Conservation (phyloP, 2,888 invertebrate genomes). For the Phengaris alcon region DNA sequence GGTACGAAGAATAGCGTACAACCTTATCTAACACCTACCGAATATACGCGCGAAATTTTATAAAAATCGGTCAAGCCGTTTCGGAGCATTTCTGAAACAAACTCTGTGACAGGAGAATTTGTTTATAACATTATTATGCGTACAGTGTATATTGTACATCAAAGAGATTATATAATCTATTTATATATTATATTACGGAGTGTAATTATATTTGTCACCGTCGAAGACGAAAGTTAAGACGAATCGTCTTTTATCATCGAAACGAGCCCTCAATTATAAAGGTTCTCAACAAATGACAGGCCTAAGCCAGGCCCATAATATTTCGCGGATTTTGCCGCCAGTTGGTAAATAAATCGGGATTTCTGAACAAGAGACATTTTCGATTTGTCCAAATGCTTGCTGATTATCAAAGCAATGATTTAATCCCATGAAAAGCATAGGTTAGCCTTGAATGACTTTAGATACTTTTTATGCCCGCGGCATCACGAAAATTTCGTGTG, state of each 20-base stretch:
- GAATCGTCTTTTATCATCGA: neutral
- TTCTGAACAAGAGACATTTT: neutral
- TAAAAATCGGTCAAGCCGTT: no score
- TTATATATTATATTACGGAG: neutral
- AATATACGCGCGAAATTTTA: no score
- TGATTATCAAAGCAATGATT: neutral
- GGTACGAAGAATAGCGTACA: no score
- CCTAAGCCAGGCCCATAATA: constrained; percentile 4
- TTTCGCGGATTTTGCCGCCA: neutral
- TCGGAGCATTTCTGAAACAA: no score
- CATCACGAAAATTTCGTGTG: no score
- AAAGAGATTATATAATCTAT: no score
- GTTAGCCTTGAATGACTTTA: neutral
- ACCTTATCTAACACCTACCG: no score
- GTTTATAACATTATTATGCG: no score
- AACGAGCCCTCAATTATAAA: neutral
- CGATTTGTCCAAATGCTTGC: neutral
- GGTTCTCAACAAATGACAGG: neutral
- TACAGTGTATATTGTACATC: no score
- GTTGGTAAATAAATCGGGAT: neutral
- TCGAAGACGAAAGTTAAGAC: no score
- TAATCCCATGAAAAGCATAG: neutral
- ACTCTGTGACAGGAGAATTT: no score
- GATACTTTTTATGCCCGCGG: no score
- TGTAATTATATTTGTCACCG: neutral